Base-by-base conservation (phyloP, 2,888 invertebrate genomes). In the Auanema freiburgensis region DNA sequence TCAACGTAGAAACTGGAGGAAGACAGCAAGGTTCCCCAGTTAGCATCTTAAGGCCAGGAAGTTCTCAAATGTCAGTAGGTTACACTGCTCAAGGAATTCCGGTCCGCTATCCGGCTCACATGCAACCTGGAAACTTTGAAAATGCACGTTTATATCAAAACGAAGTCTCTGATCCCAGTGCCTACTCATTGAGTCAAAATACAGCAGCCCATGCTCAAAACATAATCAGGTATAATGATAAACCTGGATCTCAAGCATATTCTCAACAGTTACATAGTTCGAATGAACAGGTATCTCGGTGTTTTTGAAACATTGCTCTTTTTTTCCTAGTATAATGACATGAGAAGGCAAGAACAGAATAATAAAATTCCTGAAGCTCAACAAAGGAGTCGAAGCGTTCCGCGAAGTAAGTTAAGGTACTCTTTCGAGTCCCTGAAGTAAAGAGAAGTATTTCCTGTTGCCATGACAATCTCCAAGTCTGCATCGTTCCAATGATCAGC, bases 311-410 rank as follows among this genome's bases (percentile, higher is more conserved):
- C 33, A 5, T 33, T 8, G 8, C 8, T 33, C 33, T 3, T 5
- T 33, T 33, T 5, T 5, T 33, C 33, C 33, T 8, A 16, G 18
- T 21, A 8, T 18, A 46, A 46, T 46, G 18, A 46, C 16, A 11
- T 21, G 11, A 54, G 62, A 23, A 58, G 41, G 33, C 41, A 53
- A 33, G 60, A 54, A 61, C 49, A 44, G 25, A 57, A 64, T 14
- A 56, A 59, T 16, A 49, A 59, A 16, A 46, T 8, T 8, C 8
- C 46, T 8, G 46, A 57, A 64, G 49, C 52, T 40, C 66, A 69
- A 57, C 66, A 66, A 59, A 65, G 72, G 46, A 72, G 72, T 57
- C 64, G 59, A 41, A 70, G 70, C 56, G 51, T 72, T 53, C 72
- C 72, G 11, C 57, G 65, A 65, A 64, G 72, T 72, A 49, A 65